These are phyloP conservation scores for Chiroxiphia lanceolata DNA, from an alignment of 2,797 vertebrate genomes.

Conservation along the genomic window DNA sequence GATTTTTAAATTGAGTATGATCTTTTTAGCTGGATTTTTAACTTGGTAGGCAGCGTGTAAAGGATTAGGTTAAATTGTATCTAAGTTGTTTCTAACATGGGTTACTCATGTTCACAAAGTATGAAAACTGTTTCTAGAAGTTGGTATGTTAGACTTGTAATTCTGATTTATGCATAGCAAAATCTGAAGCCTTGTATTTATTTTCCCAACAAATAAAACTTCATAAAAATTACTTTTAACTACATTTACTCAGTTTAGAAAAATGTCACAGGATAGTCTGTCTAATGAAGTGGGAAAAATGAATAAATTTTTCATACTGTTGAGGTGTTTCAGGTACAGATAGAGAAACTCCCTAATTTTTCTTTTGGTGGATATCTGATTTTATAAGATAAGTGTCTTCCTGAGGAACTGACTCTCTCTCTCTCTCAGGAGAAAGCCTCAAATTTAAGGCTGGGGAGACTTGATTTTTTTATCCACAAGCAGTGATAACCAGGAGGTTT, in stretches of 20 bases:
- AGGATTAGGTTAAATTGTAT: neutral
- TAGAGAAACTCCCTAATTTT: neutral
- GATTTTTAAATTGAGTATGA: neutral
- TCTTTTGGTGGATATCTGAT: neutral
- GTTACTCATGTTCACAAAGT: neutral
- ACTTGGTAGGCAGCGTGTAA: neutral
- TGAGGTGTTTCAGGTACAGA: neutral
- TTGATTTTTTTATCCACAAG: neutral
- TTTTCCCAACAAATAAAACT: neutral
- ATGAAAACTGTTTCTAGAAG: neutral
- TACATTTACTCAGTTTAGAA: neutral
- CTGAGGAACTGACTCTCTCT: neutral
- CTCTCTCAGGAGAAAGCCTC: neutral
- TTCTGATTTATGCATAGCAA: neutral
- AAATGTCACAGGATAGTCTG: neutral
- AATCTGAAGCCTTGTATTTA: neutral
- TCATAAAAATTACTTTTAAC: neutral
- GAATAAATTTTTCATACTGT: neutral
- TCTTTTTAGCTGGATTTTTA: neutral
- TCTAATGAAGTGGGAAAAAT: neutral
- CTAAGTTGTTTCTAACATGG: neutral
- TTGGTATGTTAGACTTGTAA: neutral
- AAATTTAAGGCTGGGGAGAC: no score
- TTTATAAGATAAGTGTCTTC: neutral
- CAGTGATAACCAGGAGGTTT: rapidly evolving